Evolutionary conservation across 2,888 invertebrate genomes (phyloP), one percentile per base, ranked within the genome.

Genomic region (Acanthosepion esculentum): DNA sequence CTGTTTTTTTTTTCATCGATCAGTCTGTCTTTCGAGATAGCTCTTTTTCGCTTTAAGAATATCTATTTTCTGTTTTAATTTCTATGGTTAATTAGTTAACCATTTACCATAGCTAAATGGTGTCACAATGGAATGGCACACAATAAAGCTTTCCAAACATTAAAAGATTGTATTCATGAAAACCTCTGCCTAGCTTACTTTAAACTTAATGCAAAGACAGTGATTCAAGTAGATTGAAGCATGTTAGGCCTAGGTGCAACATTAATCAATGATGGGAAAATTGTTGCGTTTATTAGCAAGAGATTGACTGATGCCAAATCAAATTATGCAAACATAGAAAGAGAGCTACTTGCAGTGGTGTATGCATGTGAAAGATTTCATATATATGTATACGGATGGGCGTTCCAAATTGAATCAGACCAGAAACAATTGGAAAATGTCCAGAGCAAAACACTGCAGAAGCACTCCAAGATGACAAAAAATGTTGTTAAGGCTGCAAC

Each of bases 271-370:
- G 33, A 91, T 41, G 10, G n/a, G 0, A 91, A 91, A 91, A 91
- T 91, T 91, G 41, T 91, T 91, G 41, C 33, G 33, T 91, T 91
- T 91, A 7, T 41, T 91, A 41, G 91, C 33, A 91, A 91, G 33
- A 91, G 91, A 2, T 41, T 91, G 48, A 91, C 91, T 41, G 91
- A 91, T 41, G 10, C 91, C 33, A 12, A 91, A 12, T 91, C 48
- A 91, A 41, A 48, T 33, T 91, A 91, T 91, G 91, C 29, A 91
- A 91, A 91, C 91, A 91, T 91, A 91, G 91, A 91, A 91, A 91
- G 91, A 26, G 91, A 91, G 23, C 23, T 91, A 91, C 20, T 55
- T 15, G 55, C 55, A 55, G 18, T 55, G 20, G 15, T 55, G 20
- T 55, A 18, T 55, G 55, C 18, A 18, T 55, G 55, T 55, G 55